A percentile compares a stretch with the other conserved stretches of the same genome.
These are phyloP conservation scores for Xenotilapia longispinis DNA, from an alignment of 2,113 vertebrate genomes.

Conservation along the genomic window DNA sequence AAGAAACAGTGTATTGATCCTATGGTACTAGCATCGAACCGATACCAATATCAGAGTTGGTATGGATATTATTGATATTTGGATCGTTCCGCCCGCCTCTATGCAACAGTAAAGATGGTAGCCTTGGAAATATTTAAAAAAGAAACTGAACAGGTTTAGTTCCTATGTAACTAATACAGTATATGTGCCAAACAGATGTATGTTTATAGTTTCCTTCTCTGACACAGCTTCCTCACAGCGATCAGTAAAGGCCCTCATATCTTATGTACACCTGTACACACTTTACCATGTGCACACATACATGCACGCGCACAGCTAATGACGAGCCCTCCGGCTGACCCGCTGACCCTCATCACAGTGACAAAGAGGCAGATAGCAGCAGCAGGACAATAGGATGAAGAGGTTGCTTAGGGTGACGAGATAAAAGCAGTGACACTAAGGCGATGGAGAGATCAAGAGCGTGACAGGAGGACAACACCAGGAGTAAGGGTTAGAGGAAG, in stretches of 20 bases:
- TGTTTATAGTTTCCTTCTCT: not conserved
- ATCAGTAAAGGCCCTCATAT: constrained; percentile 35
- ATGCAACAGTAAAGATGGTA: not conserved
- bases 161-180: not conserved
- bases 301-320: constrained; percentile 14
- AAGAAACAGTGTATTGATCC: not conserved
- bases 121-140: not conserved
- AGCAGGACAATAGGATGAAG: constrained; percentile 40
- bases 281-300: not conserved
- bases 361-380: constrained; percentile 38
- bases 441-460: constrained; percentile 17
- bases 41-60: not conserved
- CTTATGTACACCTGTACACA: constrained; percentile 47
- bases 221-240: not conserved
- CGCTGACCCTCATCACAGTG: constrained; percentile 43
- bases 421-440: constrained; percentile 40
- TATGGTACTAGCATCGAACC: not conserved
- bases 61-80: not conserved
- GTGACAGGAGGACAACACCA: not conserved
- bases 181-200: not conserved
- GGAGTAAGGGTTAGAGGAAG: not conserved
- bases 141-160: not conserved
- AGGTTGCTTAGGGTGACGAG: constrained; percentile 33
- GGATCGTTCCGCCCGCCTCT: rapidly evolving
- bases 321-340: constrained; percentile 27